These are phyloP conservation scores for Electrona antarctica DNA, from an alignment of 2,113 vertebrate species.

Conservation along the genomic window DNA sequence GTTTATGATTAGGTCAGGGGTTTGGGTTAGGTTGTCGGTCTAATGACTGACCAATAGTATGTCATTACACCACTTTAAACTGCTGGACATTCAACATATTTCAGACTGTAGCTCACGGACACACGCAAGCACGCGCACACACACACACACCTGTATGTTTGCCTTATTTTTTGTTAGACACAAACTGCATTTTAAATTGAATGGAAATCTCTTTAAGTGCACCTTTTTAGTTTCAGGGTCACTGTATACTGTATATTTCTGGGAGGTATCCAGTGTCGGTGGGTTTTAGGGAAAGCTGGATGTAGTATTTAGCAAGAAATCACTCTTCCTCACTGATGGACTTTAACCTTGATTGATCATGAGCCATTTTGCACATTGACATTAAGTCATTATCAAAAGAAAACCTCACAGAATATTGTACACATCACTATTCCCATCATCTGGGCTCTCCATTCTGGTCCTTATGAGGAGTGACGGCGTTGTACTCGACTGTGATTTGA, in stretches of 20 bases:
- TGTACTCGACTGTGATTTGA: background rate
- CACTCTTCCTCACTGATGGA: constrained; percentile 1
- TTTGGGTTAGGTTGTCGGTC: no score
- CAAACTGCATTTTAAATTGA: constrained; percentile 26
- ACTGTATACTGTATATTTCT: constrained; percentile 16
- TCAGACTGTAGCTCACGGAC: constrained; percentile 24
- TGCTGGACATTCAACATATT: constrained; percentile 42
- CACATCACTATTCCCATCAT: background rate
- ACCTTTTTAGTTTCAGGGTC: constrained; percentile 50
- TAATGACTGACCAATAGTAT: no score
- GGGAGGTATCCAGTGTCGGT: background rate
- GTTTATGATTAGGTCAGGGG: no score
- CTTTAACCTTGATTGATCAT: background rate
- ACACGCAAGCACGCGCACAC: no score
- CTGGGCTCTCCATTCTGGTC: background rate
- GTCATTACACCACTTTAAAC: constrained; percentile 23
- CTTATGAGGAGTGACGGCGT: constrained; percentile 4
- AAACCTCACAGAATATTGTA: background rate
- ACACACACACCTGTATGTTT: constrained; percentile 3
- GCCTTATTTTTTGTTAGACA: constrained; percentile 55
- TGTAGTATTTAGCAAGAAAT: constrained; percentile 7
- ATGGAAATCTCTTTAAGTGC: background rate
- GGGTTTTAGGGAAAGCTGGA: constrained; percentile 4
- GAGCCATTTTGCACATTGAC: background rate
- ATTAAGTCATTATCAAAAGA: background rate